Percentiles rank a stretch among this genome's conserved stretches.
These are phyloP conservation scores for Microcebus lehilahytsara DNA, from an alignment of 2,113 vertebrate genomes.

Conservation along the genomic window DNA sequence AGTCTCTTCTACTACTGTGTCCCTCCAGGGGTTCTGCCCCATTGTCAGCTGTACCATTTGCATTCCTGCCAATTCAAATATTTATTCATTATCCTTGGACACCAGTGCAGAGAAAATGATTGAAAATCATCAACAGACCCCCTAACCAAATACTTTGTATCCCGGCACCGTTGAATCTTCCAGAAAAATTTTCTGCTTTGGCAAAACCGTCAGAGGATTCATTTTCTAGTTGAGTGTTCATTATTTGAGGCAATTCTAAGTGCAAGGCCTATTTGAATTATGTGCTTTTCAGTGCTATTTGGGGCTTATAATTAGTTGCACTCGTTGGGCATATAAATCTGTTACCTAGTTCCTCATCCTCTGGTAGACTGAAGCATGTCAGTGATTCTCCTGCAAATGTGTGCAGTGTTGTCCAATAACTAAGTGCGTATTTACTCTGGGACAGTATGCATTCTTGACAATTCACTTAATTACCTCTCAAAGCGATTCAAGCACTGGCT, in stretches of 20 bases:
- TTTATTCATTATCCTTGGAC: constrained; percentile 59
- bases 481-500: not conserved
- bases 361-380: not conserved
- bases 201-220: constrained; percentile 49
- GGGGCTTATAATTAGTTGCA: constrained; percentile 55
- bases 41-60: not conserved
- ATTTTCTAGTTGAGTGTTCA: constrained; percentile 41
- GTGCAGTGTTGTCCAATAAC: not conserved
- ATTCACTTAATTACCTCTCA: constrained; percentile 34
- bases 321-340: constrained; percentile 50
- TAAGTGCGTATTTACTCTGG: constrained; percentile 40
- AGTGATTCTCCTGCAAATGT: not conserved
- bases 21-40: constrained; percentile 15
- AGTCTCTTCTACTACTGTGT: not conserved
- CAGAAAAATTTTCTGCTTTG: constrained; percentile 55
- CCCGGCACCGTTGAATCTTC: not conserved
- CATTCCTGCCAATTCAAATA: constrained; percentile 64
- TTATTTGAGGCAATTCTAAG: constrained; percentile 50
- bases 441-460: constrained; percentile 50
- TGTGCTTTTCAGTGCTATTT: constrained; percentile 58
- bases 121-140: constrained; percentile 48
- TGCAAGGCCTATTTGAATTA: constrained; percentile 37
- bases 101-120: not conserved
- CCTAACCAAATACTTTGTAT: constrained; percentile 52
- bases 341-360: constrained; percentile 44